A percentile compares a stretch with the other conserved stretches of the same genome.
Evolutionary conservation across 64 coral and sea anemone species (phyloP).

Genomic region (Cladopsammia gracilis): DNA sequence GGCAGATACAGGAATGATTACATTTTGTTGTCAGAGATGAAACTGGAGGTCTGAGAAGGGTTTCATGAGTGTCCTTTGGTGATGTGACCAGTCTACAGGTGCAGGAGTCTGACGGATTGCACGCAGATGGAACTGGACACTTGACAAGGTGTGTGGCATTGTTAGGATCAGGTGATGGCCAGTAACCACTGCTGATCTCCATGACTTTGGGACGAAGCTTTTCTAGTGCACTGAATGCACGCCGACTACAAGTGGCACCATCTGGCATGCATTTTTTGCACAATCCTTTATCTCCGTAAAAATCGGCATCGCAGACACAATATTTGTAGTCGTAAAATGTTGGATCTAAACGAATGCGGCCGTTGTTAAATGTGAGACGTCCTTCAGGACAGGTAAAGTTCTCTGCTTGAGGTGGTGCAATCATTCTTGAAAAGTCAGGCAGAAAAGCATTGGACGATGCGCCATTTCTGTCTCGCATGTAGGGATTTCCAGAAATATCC

Average conservation of each 20-base stretch:
- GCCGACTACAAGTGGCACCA: conserved; percentile 2
- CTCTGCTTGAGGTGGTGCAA: neutral
- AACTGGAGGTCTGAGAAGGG: neutral
- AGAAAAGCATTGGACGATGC: neutral
- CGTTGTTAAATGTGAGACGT: conserved; percentile 51
- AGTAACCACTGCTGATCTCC: conserved; percentile 37
- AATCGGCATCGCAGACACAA: conserved; percentile 53
- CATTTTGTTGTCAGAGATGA: conserved; percentile 53
- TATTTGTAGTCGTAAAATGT: conserved; percentile 56
- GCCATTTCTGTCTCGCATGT: neutral
- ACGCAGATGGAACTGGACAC: conserved; percentile 48
- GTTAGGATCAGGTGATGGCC: conserved; percentile 45
- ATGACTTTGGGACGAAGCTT: conserved; percentile 21
- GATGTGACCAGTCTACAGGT: conserved; percentile 38
- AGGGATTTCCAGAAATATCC: conserved; percentile 62
- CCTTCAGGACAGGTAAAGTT: conserved; percentile 58
- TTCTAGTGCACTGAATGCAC: neutral
- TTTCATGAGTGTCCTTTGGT: neutral
- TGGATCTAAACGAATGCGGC: conserved; percentile 45
- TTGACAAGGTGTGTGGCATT: conserved; percentile 55
- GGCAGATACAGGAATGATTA: conserved; percentile 52
- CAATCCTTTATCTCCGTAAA: conserved; percentile 47
- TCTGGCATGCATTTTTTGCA: conserved; percentile 49
- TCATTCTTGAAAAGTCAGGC: conserved; percentile 39
- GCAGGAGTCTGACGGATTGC: conserved; percentile 36